phyloP scores from a whole-genome alignment of 2,113 vertebrate species.

The Epinephelus cyanopodus region DNA sequence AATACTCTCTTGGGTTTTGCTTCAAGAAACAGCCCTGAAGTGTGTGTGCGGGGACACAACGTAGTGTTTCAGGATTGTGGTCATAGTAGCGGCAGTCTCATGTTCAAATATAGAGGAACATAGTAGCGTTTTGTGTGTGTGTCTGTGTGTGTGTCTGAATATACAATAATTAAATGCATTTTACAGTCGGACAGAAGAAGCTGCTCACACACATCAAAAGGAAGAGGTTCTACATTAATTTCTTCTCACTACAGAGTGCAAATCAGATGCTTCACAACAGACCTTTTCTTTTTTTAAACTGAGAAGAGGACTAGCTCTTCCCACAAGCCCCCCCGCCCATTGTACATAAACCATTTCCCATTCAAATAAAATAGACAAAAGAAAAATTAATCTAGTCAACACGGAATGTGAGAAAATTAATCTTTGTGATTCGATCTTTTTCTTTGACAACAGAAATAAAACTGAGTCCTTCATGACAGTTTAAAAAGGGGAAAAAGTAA shows the following conservation, averaged over 20 bases:
- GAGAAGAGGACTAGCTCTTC: constrained; percentile 85
- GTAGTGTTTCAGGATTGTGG: constrained; percentile 92
- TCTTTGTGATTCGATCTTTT: constrained; percentile 88
- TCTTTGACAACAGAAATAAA: constrained; percentile 88
- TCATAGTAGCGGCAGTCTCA: constrained; percentile 87
- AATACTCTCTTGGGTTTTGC: constrained; percentile 79
- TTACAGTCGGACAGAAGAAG: constrained; percentile 92
- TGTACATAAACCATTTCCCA: constrained; percentile 84
- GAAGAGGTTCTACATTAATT: constrained; percentile 92
- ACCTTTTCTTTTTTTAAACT: constrained; percentile 80
- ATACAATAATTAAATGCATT: constrained; percentile 95
- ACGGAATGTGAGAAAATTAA: constrained; percentile 96
- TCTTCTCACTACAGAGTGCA: constrained; percentile 98
- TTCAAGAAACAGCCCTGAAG: constrained; percentile 76
- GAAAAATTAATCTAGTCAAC: constrained; percentile 87
- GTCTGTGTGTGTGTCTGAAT: constrained; percentile 83
- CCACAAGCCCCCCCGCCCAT: constrained; percentile 68
- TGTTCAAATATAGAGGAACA: constrained; percentile 88
- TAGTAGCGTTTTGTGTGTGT: constrained; percentile 81
- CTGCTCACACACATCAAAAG: constrained; percentile 93
- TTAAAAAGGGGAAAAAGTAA: constrained; percentile 86
- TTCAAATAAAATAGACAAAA: constrained; percentile 86
- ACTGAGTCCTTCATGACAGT: constrained; percentile 96
- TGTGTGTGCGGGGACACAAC: constrained; percentile 58
- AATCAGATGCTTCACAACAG: constrained; percentile 96